Conservation (phyloP, 1,140 invertebrate species). For the Bombus haemorrhoidalis region DNA sequence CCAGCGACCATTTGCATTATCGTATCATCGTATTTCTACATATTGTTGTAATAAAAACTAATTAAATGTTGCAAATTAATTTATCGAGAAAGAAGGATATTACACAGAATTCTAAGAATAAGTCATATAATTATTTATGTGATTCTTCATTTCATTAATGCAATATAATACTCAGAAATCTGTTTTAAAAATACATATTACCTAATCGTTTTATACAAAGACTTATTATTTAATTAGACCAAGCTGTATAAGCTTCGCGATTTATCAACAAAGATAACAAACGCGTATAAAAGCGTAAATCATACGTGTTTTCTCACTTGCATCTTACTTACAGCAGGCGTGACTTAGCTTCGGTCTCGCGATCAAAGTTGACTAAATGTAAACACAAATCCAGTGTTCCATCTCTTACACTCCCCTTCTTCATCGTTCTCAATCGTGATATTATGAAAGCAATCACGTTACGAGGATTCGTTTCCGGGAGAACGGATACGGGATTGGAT, state of each 20-base stretch:
- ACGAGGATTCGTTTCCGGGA: conserved; percentile 24
- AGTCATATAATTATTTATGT: no score
- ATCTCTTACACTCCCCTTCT: not conserved
- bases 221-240: no score
- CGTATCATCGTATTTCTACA: not conserved
- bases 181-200: not conserved
- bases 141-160: no score
- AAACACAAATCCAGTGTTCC: not conserved
- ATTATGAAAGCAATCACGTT: conserved; percentile 42
- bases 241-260: no score
- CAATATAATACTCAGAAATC: no score
- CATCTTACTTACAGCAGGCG: not conserved
- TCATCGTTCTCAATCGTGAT: not conserved
- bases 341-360: not conserved
- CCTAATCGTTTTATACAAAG: not conserved
- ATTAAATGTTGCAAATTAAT: no score
- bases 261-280: not conserved
- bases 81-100: no score
- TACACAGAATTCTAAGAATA: no score
- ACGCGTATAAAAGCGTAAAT: not conserved
- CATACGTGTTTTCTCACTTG: not conserved
- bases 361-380: not conserved
- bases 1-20: not conserved
- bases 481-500: conserved; percentile 13
- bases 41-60: not conserved